Evolutionary conservation across 2,888 invertebrate species (phyloP).

Genomic region (Hirtodrosophila trivittata): DNA sequence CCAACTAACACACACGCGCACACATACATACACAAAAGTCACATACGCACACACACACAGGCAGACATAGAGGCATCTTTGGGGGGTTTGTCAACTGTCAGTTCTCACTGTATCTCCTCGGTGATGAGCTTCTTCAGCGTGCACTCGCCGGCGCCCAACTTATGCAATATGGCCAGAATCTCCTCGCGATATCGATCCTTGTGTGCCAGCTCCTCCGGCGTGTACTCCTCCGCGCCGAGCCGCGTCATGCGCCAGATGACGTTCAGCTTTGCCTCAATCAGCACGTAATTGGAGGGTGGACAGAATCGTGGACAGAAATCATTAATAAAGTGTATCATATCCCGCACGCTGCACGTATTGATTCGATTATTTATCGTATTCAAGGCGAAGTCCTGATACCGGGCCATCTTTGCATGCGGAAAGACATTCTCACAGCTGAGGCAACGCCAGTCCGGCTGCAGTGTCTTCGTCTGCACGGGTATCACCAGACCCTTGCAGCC

Average conservation of each 20-base stretch:
- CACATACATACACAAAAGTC: constrained; percentile 9
- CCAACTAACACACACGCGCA: constrained; percentile 8
- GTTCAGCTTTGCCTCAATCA: constrained; percentile 83
- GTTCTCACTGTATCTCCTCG: constrained; percentile 76
- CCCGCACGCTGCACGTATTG: constrained; percentile 78
- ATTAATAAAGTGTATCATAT: constrained; percentile 82
- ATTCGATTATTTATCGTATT: constrained; percentile 82
- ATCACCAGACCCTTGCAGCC: constrained; percentile 83
- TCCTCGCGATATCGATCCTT: constrained; percentile 82
- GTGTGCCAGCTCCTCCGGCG: constrained; percentile 76
- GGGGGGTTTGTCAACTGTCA: constrained; percentile 6
- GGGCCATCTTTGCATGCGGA: constrained; percentile 80
- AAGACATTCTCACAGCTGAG: constrained; percentile 85
- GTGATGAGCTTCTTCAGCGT: constrained; percentile 81
- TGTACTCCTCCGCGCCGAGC: constrained; percentile 69
- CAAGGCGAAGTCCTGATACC: constrained; percentile 82
- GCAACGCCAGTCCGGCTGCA: constrained; percentile 87
- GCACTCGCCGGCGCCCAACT: constrained; percentile 83
- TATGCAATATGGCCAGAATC: constrained; percentile 80
- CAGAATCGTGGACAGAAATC: constrained; percentile 82
- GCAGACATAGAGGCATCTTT: constrained; percentile 4
- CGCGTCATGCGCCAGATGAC: constrained; percentile 83
- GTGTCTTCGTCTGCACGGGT: constrained; percentile 86
- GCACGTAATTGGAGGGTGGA: constrained; percentile 82
- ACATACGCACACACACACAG: constrained; percentile 6